Evolutionary conservation across 2,797 vertebrate species (phyloP).

Genomic region (Oreochromis mossambicus): DNA sequence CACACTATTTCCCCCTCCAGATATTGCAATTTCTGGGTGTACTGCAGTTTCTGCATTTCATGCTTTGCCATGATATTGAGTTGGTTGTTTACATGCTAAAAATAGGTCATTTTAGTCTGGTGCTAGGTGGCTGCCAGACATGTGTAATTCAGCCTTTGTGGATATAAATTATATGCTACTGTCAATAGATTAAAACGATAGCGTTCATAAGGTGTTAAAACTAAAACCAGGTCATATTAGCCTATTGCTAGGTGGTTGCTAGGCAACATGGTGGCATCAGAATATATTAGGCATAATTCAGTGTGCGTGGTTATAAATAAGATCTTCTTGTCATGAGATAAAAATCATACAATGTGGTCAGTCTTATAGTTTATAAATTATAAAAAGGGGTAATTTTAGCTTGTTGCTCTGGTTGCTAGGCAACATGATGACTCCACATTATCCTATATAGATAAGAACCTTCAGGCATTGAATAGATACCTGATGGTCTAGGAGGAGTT

Average conservation of each 20-base stretch:
- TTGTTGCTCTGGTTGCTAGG: neutral
- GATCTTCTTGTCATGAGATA: neutral
- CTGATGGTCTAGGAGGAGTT: neutral
- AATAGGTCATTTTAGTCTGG: neutral
- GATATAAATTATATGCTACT: neutral
- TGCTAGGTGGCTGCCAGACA: neutral
- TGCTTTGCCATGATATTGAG: neutral
- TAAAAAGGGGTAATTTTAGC: neutral
- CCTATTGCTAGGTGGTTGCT: neutral
- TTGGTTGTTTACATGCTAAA: neutral
- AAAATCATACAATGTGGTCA: neutral
- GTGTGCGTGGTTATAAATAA: neutral
- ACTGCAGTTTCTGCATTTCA: neutral
- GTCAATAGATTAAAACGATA: neutral
- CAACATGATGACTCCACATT: neutral
- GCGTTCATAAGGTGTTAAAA: neutral
- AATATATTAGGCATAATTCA: neutral
- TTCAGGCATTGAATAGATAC: neutral
- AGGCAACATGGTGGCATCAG: neutral
- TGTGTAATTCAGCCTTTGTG: neutral
- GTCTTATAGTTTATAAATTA: neutral
- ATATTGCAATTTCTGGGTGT: neutral
- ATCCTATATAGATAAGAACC: neutral
- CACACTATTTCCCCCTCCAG: neutral
- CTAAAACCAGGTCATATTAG: neutral